These are phyloP conservation scores for Ctenochaetus hawaiiensis DNA, from an alignment of 2,797 vertebrate genomes.

Conservation along the genomic window DNA sequence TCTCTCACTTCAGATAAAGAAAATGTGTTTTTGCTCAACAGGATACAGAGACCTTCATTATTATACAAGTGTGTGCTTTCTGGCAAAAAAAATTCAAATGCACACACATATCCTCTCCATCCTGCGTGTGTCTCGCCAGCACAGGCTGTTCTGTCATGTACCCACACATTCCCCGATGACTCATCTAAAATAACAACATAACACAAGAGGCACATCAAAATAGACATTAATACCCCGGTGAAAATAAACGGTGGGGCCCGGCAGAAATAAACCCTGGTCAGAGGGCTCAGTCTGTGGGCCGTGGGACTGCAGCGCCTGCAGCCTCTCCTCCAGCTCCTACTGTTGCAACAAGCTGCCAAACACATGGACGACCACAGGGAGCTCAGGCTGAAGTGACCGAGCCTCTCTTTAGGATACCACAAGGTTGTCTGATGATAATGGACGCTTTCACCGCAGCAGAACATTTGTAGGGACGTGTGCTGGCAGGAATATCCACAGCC, in stretches of 20 bases:
- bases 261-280: conserved; percentile 68
- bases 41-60: conserved; percentile 48
- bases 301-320: conserved; percentile 42
- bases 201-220: conserved; percentile 72
- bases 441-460: conserved; percentile 17
- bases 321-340: conserved; percentile 42
- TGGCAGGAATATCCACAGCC: conserved; percentile 23
- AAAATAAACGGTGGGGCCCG: conserved; percentile 67
- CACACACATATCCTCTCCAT: conserved; percentile 14
- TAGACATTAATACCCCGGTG: conserved; percentile 70
- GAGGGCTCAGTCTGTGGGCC: conserved; percentile 38
- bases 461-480: conserved; percentile 33
- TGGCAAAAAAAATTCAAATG: background rate
- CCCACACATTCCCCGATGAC: conserved; percentile 76
- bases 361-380: conserved; percentile 7
- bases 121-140: conserved; percentile 46
- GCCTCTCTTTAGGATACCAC: conserved; percentile 36
- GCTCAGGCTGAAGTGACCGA: conserved; percentile 29
- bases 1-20: conserved; percentile 23
- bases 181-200: conserved; percentile 65
- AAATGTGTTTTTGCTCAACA: conserved; percentile 23
- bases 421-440: conserved; percentile 30
- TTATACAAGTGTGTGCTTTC: conserved; percentile 31
- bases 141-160: conserved; percentile 77
- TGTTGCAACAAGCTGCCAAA: conserved; percentile 49